Percentiles rank a stretch among this genome's conserved stretches.
phyloP scores from a whole-genome alignment of 2,888 invertebrate species.

The Drosophila merina region DNA sequence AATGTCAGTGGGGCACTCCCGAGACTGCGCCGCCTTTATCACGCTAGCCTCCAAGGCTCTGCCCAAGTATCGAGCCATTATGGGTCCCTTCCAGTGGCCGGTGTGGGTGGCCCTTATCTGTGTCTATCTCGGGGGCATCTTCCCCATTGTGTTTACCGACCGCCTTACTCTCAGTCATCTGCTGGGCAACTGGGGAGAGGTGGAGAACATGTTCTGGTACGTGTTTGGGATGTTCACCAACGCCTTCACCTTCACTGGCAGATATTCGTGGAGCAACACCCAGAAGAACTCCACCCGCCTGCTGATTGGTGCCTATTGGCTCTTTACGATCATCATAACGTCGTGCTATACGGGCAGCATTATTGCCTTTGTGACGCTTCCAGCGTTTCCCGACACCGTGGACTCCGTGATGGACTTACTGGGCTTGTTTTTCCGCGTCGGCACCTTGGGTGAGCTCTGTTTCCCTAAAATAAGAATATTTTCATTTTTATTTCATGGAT shows the following conservation, averaged over 20 bases:
- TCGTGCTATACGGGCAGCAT: constrained; percentile 93
- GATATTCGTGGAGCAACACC: constrained; percentile 89
- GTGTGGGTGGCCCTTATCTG: constrained; percentile 91
- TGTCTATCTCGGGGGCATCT: constrained; percentile 89
- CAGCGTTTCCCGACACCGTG: constrained; percentile 90
- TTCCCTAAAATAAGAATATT: not conserved
- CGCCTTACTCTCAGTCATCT: constrained; percentile 88
- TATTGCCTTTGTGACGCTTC: constrained; percentile 92
- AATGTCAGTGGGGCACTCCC: constrained; percentile 87
- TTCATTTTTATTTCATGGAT: not conserved
- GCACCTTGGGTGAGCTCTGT: constrained; percentile 87
- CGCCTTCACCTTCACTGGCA: constrained; percentile 89
- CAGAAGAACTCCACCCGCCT: constrained; percentile 89
- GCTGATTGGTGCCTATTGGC: constrained; percentile 91
- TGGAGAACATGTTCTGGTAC: constrained; percentile 94
- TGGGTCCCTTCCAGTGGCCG: constrained; percentile 92
- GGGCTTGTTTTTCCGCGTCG: constrained; percentile 88
- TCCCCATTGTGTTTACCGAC: constrained; percentile 90
- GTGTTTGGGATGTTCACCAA: constrained; percentile 94
- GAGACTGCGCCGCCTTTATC: constrained; percentile 91
- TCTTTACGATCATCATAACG: constrained; percentile 93
- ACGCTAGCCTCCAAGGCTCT: constrained; percentile 91
- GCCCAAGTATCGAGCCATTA: constrained; percentile 91
- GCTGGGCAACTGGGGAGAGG: constrained; percentile 88
- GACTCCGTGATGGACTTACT: constrained; percentile 89